Percentiles rank a stretch among this genome's conserved stretches.
Evolutionary conservation across 2,113 vertebrate species (phyloP).

Genomic region (Todiramphus chloris): DNA sequence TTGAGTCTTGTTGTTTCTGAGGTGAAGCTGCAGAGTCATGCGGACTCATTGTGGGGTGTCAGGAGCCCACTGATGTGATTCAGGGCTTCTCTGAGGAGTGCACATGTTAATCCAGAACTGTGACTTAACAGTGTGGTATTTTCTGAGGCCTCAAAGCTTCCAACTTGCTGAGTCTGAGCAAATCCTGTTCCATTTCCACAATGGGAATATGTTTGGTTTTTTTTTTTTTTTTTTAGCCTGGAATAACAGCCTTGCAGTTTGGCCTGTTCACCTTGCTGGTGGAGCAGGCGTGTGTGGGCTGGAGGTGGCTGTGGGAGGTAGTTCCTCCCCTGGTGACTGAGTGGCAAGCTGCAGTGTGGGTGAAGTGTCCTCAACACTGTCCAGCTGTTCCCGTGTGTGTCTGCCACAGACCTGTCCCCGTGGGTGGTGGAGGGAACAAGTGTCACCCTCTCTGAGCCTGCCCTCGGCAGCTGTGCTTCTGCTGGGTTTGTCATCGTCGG

Average conservation of each 20-base stretch:
- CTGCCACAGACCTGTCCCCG: neutral
- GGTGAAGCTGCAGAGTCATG: accelerated
- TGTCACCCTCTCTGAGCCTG: neutral
- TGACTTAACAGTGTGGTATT: accelerated
- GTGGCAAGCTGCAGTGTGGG: neutral
- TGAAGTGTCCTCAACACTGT: accelerated
- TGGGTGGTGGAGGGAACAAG: neutral
- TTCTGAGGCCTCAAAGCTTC: neutral
- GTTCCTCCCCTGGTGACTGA: neutral
- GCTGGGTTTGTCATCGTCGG: neutral
- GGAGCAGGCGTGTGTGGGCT: neutral
- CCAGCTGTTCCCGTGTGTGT: neutral
- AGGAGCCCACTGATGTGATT: neutral
- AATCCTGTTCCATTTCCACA: neutral
- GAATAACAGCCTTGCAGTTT: neutral
- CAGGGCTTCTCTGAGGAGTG: neutral
- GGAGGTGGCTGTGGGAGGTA: accelerated
- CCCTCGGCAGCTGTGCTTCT: neutral
- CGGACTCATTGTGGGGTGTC: accelerated
- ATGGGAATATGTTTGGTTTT: neutral
- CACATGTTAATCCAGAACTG: neutral
- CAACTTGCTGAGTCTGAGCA: neutral
- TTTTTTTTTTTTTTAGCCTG: neutral
- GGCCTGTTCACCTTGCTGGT: neutral
- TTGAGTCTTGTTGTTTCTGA: neutral